Percentiles rank a stretch among this genome's conserved stretches.
Conservation (phyloP, 2,888 invertebrate genomes). For the Folsomia manolachei region DNA sequence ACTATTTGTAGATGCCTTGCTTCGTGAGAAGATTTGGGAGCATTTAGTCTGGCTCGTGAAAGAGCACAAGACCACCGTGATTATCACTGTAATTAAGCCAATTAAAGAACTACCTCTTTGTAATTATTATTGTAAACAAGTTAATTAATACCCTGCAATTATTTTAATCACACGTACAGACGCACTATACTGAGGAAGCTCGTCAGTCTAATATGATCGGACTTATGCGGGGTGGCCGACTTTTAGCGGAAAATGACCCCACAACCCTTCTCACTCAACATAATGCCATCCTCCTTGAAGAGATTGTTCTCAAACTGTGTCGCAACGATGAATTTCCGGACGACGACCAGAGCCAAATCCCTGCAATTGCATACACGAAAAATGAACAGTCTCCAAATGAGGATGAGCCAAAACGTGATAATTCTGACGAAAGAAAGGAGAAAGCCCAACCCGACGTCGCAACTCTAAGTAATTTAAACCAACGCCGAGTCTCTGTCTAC, state of each 20-base stretch:
- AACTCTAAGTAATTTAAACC: neutral
- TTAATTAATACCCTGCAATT: too few relatives aligned
- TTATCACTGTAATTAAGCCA: too few relatives aligned
- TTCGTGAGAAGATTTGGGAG: slow-evolving; percentile 21
- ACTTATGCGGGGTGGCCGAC: slow-evolving; percentile 26
- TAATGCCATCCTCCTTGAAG: slow-evolving; percentile 22
- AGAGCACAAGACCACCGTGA: neutral
- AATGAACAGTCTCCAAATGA: neutral
- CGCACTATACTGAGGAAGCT: too few relatives aligned
- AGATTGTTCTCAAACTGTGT: slow-evolving; percentile 31
- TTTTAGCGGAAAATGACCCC: slow-evolving; percentile 28
- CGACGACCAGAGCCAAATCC: neutral
- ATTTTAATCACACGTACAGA: too few relatives aligned
- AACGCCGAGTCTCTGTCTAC: neutral
- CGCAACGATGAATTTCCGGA: slow-evolving; percentile 4
- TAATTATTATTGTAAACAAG: too few relatives aligned
- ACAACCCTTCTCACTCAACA: slow-evolving; percentile 12
- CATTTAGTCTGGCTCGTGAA: slow-evolving; percentile 6
- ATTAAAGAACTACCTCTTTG: too few relatives aligned
- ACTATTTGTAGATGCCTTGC: neutral
- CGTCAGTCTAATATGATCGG: slow-evolving; percentile 16
- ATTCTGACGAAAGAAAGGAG: neutral
- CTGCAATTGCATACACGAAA: neutral
- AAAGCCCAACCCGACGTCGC: neutral
- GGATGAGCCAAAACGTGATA: neutral